Conservation (phyloP, 2,797 vertebrate genomes). For the Pseudopleuronectes americanus region DNA sequence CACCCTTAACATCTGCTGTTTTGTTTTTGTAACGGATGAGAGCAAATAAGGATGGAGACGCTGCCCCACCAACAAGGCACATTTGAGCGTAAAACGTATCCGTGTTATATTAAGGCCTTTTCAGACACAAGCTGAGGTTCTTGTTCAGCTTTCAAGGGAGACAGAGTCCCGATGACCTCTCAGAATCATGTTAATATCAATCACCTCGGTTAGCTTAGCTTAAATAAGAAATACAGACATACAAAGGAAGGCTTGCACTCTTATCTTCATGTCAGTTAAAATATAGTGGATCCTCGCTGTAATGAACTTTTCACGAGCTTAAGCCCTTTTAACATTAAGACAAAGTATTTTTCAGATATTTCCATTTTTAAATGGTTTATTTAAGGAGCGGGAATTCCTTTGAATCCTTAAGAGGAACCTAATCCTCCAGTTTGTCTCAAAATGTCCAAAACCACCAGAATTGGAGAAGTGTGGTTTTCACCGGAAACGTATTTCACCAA, state of each 20-base stretch:
- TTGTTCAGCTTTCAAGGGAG: constrained; percentile 10
- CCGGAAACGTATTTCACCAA: constrained; percentile 16
- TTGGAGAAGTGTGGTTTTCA: not conserved
- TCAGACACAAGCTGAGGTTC: constrained; percentile 20
- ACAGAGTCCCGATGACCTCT: not conserved
- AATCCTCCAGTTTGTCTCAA: constrained; percentile 6
- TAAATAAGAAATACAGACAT: constrained; percentile 22
- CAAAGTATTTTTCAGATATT: not conserved
- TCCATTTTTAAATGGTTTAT: constrained; percentile 7
- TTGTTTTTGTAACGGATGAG: constrained; percentile 12
- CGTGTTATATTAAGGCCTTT: constrained; percentile 45
- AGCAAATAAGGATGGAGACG: constrained; percentile 29
- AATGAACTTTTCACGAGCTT: not conserved
- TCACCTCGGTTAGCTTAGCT: not conserved
- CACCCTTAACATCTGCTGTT: not conserved
- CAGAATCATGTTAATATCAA: constrained; percentile 22
- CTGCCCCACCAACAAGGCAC: constrained; percentile 65
- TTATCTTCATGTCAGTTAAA: constrained; percentile 31
- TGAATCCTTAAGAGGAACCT: not conserved
- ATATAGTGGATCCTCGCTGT: not conserved
- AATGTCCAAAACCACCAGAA: not conserved
- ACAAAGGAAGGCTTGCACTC: constrained; percentile 31
- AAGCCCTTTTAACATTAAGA: not conserved
- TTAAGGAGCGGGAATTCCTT: not conserved
- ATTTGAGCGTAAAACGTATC: constrained; percentile 33